Evolutionary conservation across 2,888 invertebrate species (phyloP), one percentile per base, ranked within the genome.

Genomic region (Pomacea canaliculata): DNA sequence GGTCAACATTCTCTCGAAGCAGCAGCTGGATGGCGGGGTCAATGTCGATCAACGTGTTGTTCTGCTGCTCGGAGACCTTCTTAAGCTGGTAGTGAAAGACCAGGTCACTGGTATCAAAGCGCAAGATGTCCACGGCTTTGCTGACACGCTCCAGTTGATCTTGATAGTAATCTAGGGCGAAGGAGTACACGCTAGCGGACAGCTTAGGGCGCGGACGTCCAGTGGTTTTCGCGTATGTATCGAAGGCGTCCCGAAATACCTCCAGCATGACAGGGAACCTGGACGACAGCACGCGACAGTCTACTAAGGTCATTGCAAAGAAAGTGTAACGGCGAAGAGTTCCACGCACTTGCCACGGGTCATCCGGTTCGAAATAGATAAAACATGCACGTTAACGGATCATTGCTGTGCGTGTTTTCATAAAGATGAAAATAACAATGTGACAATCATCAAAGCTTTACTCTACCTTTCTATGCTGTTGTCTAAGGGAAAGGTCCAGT

Each of bases 401-500:
- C 37, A 37, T 5, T 37, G 37, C 37, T 37, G 4, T 5, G 0
- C 37, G 37, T 37, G 37, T 37, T 37, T 37, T 1, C 37, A 37
- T 37, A 37, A 37, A 37, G 37, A 5, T 37, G 37, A 37, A 3
- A 3, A 37, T 37, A 37, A 37, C 37, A 37, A 37, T 37, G 0
- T 37, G 37, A 37, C 37, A 23, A 23, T 23, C 23, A 23, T 23
- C 23, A 37, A 37, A 37, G 37, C 37, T 37, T 37, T 37, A 37
- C 63, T 27, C 48, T 60, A 72, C 63, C 63, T 37, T 18, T 51
- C 70, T 56, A 56, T 0, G 49, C 70, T 51, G 49, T 51, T 68
- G 19, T 63, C 27, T 63, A 27, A 12, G 9, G 68, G 68, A 19
- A 46, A 68, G 48, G 10, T 68, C 68, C 68, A 68, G 68, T 68